These are phyloP conservation scores for Nibea albiflora DNA, from an alignment of 2,113 vertebrate species.

Conservation along the genomic window DNA sequence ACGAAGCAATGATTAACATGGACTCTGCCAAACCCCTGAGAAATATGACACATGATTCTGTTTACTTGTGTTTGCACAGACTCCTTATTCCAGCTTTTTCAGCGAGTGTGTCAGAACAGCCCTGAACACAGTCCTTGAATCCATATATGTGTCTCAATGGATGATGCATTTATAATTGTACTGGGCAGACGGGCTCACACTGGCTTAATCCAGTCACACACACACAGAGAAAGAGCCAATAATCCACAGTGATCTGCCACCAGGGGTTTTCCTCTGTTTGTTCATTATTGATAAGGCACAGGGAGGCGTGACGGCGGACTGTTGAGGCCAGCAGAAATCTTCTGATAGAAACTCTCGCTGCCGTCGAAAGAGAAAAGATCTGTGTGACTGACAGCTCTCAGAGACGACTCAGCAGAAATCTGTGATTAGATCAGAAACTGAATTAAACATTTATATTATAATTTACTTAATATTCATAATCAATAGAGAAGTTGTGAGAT, in stretches of 20 bases:
- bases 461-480: too few relatives aligned
- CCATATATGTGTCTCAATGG: slow-evolving; percentile 23
- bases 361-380: not conserved
- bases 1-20: not conserved
- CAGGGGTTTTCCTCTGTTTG: slow-evolving; percentile 55
- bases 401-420: not conserved
- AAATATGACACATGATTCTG: not conserved
- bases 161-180: slow-evolving; percentile 68
- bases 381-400: slow-evolving; percentile 2
- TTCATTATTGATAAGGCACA: slow-evolving; percentile 68
- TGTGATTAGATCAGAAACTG: not conserved
- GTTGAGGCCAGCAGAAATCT: not conserved
- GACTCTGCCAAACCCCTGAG: not conserved
- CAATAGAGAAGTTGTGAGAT: too few relatives aligned
- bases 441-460: too few relatives aligned
- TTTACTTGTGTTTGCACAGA: not conserved
- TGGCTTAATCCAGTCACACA: slow-evolving; percentile 59
- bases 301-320: not conserved
- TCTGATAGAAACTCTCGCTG: not conserved
- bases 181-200: slow-evolving; percentile 60
- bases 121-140: slow-evolving; percentile 30
- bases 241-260: slow-evolving; percentile 60
- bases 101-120: not conserved
- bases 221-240: slow-evolving; percentile 36
- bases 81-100: not conserved